A percentile compares a stretch with the other conserved stretches of the same genome.
Conservation (phyloP, 2,797 vertebrate genomes). For the Vipera latastei region DNA sequence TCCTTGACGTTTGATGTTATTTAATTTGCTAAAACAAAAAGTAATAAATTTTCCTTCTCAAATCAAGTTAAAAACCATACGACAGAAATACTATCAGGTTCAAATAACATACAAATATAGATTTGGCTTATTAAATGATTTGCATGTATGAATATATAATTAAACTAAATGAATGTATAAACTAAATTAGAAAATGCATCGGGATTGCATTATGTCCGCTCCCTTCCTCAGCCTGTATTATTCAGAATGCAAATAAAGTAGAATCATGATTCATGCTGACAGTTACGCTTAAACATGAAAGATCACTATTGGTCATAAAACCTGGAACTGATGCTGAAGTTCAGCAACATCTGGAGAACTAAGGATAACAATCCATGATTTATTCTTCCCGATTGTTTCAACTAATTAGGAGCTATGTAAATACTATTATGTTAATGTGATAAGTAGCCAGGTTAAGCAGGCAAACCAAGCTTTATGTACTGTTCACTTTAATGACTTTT, state of each 20-base stretch:
- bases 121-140: not conserved
- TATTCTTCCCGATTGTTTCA: not conserved
- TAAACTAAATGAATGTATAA: not conserved
- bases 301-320: not conserved
- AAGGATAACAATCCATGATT: not conserved
- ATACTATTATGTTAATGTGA: not conserved
- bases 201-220: not conserved
- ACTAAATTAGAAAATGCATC: not conserved
- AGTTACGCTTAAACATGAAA: not conserved
- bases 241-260: not conserved
- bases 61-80: not conserved
- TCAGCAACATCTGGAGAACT: not conserved
- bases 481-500: no score
- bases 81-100: not conserved
- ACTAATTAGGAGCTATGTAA: not conserved
- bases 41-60: slow-evolving; percentile 10
- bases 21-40: slow-evolving; percentile 2
- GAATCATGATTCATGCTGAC: not conserved
- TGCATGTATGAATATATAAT: not conserved
- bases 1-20: not conserved
- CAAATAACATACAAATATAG: not conserved
- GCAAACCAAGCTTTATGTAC: not conserved
- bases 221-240: not conserved
- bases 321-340: not conserved
- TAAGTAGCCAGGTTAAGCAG: not conserved